A percentile compares a stretch with the other conserved stretches of the same genome.
These are phyloP conservation scores for Scaeva pyrastri DNA, from an alignment of 2,888 invertebrate species.

Conservation along the genomic window DNA sequence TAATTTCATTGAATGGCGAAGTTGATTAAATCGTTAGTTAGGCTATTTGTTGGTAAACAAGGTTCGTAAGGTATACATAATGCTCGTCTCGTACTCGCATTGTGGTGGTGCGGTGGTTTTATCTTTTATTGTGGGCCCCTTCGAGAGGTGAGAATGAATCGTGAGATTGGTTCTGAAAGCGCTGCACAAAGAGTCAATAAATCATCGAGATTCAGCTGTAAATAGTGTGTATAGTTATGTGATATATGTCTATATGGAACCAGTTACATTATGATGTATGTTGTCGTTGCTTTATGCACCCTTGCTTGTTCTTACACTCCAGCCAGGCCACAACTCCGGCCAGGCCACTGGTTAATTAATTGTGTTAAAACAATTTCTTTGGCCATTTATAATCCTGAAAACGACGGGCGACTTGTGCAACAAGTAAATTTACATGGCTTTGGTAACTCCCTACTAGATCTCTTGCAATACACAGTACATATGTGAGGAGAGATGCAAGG, in stretches of 20 bases:
- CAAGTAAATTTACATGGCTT: constrained; percentile 71
- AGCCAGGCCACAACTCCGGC: background rate
- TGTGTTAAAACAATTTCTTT: constrained; percentile 74
- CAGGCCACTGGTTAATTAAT: constrained; percentile 74
- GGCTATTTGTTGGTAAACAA: constrained; percentile 49
- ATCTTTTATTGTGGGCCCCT: background rate
- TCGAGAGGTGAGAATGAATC: constrained; percentile 61
- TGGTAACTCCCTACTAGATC: constrained; percentile 39
- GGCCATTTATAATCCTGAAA: constrained; percentile 66
- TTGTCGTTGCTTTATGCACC: constrained; percentile 18
- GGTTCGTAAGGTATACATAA: no score
- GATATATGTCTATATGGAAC: constrained; percentile 41
- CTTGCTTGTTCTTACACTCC: background rate
- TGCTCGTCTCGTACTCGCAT: background rate
- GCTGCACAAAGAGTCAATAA: constrained; percentile 60
- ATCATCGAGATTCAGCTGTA: constrained; percentile 57
- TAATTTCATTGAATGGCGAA: constrained; percentile 68
- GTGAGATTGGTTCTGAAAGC: constrained; percentile 65
- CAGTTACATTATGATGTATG: constrained; percentile 41
- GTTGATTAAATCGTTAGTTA: constrained; percentile 73
- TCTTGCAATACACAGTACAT: background rate
- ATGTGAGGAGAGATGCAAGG: background rate
- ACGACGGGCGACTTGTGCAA: constrained; percentile 63
- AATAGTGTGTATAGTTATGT: background rate
- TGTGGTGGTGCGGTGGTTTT: background rate